A percentile compares a stretch with the other conserved stretches of the same genome.
Evolutionary conservation across 2,113 vertebrate species (phyloP).

Genomic region (Petromus typicus): DNA sequence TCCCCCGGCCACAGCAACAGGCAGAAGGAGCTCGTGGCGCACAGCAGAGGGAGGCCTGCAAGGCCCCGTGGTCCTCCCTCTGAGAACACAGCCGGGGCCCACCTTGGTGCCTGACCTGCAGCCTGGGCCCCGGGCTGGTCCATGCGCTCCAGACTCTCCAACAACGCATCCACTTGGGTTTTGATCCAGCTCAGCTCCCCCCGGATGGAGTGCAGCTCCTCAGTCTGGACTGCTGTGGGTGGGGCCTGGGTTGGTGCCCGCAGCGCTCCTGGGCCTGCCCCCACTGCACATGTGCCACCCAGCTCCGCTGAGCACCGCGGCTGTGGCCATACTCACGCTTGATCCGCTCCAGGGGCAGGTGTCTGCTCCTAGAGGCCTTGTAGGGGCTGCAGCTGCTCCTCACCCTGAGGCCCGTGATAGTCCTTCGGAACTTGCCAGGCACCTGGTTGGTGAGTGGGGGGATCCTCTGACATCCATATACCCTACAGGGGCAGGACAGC

Average conservation of each 20-base stretch:
- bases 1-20: not conserved
- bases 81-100: not conserved
- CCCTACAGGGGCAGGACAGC: slow-evolving; percentile 58
- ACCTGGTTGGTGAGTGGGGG: slow-evolving; percentile 75
- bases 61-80: not conserved
- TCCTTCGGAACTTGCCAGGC: slow-evolving; percentile 76
- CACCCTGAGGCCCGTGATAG: not conserved
- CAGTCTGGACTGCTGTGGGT: slow-evolving; percentile 86
- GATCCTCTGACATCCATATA: slow-evolving; percentile 79
- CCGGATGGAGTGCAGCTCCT: slow-evolving; percentile 92
- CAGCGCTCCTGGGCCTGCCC: not conserved
- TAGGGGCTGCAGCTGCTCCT: slow-evolving; percentile 74
- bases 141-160: slow-evolving; percentile 93
- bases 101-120: slow-evolving; percentile 76
- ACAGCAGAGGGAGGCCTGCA: not conserved
- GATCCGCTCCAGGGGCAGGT: not conserved
- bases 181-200: slow-evolving; percentile 94
- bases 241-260: not conserved
- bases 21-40: not conserved
- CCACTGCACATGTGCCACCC: not conserved
- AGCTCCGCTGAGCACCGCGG: not conserved
- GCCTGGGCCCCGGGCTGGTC: slow-evolving; percentile 87
- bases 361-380: slow-evolving; percentile 1
- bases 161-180: slow-evolving; percentile 92
- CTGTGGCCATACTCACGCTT: slow-evolving; percentile 75